A percentile compares a stretch with the other conserved stretches of the same genome.
These are phyloP conservation scores for Egretta garzetta DNA, from an alignment of 2,113 vertebrate species.

Conservation along the genomic window DNA sequence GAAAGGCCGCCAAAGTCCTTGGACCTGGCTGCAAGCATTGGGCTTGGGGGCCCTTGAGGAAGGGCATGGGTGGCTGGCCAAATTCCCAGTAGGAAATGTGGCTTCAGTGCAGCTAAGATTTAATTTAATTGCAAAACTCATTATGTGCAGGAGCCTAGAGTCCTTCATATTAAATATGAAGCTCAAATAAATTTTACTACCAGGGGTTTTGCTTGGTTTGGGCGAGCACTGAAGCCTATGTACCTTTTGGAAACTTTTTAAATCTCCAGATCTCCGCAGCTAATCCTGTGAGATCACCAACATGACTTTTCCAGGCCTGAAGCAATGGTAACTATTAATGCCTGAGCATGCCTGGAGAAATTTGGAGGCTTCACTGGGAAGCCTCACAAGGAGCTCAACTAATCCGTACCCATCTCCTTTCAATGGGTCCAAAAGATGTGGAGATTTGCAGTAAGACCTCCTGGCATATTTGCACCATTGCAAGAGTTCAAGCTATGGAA, in stretches of 20 bases:
- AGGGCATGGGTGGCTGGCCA: neutral
- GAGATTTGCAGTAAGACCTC: neutral
- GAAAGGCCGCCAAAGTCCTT: neutral
- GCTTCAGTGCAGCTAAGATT: neutral
- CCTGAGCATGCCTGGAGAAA: neutral
- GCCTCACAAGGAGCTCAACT: neutral
- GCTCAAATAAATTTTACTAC: neutral
- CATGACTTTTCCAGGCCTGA: neutral
- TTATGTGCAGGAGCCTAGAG: neutral
- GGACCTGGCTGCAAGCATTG: neutral
- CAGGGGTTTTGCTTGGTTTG: neutral
- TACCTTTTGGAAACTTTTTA: neutral
- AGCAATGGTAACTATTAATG: neutral
- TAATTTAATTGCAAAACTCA: neutral
- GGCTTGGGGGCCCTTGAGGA: neutral
- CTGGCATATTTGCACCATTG: neutral
- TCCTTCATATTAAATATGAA: neutral
- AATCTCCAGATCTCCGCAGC: neutral
- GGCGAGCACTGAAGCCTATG: neutral
- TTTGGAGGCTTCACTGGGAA: neutral
- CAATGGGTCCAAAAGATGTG: neutral
- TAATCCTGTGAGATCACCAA: neutral
- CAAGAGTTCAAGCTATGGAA: neutral
- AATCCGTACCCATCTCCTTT: neutral
- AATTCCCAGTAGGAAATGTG: neutral